Evolutionary conservation across 2,113 vertebrate genomes (phyloP).

Genomic region (Cinclus mexicanus): DNA sequence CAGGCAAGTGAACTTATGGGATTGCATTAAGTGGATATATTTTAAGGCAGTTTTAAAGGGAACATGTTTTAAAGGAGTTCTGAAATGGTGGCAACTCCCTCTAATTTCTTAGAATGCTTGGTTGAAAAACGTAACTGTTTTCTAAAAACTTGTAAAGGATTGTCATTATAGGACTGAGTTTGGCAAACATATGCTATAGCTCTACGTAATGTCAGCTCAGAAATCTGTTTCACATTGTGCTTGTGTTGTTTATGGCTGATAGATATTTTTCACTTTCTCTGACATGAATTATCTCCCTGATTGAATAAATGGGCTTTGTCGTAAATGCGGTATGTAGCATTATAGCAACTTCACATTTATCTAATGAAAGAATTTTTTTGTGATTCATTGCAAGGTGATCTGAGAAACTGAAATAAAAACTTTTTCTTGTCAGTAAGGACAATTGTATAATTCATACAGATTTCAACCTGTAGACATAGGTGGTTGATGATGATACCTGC

Average conservation of each 20-base stretch:
- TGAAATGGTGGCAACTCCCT: not conserved
- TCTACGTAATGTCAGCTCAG: not conserved
- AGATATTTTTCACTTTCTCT: not conserved
- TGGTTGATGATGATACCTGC: not conserved
- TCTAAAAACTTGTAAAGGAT: not conserved
- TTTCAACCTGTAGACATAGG: not conserved
- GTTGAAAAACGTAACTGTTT: not conserved
- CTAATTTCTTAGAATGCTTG: not conserved
- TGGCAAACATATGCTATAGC: not conserved
- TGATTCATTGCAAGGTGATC: not conserved
- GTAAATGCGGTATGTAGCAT: not conserved
- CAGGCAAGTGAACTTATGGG: accelerated
- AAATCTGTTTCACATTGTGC: not conserved
- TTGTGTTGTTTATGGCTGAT: not conserved
- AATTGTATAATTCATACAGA: not conserved
- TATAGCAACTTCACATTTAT: not conserved
- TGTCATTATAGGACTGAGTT: not conserved
- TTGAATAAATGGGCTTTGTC: not conserved
- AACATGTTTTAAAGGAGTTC: not conserved
- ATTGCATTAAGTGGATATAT: not conserved
- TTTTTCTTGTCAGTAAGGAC: not conserved
- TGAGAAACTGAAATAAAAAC: not conserved
- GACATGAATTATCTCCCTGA: not conserved
- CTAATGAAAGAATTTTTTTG: not conserved
- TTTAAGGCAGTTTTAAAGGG: not conserved